Evolutionary conservation across 2,888 invertebrate genomes (phyloP), one percentile per base, ranked within the genome.

Genomic region (Nemoura dubitans): DNA sequence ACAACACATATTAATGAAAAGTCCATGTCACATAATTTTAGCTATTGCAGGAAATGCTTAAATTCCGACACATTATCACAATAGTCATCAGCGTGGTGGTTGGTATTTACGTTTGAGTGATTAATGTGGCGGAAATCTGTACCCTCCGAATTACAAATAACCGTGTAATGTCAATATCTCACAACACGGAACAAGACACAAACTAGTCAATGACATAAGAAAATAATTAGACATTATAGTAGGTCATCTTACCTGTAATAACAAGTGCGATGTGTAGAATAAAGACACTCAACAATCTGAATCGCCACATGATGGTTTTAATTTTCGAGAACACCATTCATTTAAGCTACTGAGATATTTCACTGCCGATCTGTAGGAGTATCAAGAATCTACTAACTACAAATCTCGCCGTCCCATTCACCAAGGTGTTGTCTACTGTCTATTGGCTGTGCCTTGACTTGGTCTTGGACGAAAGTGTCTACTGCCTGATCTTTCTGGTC

Each of bases 321-420:
- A 6, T 81, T 29, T 30, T 81, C 81, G 30, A 81, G n/a, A 81
- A 30, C 16, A 81, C 81, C 30, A 81, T 81, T 30, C 81, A 81
- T 81, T 30, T 27, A 81, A 28, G 28, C 78, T 5, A 81, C 81
- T 81, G 14, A 30, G 6, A 21, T n/a, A 81, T 81, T 81, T 21
- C 30, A 27, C 28, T 0, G 30, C 30, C 28, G 25, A 6, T 28
- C 81, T 81, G 81, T 28, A n/a, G 29, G 81, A 10, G 81, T 81
- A 6, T 27, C 81, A 28, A 81, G 30, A 59, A 30, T 29, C 28
- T 28, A 81, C 81, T 81, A 30, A 81, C 28, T 1, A 30, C 25
- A 81, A 29, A 81, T 81, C 28, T 81, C 81, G 29, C 81, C 29
- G 7, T n/a, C 81, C 26, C 81, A n/a, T n/a, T n/a, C n/a, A 81